A percentile compares a stretch with the other conserved stretches of the same genome.
Conservation (phyloP, 2,113 vertebrate genomes). For the Lampris incognitus region DNA sequence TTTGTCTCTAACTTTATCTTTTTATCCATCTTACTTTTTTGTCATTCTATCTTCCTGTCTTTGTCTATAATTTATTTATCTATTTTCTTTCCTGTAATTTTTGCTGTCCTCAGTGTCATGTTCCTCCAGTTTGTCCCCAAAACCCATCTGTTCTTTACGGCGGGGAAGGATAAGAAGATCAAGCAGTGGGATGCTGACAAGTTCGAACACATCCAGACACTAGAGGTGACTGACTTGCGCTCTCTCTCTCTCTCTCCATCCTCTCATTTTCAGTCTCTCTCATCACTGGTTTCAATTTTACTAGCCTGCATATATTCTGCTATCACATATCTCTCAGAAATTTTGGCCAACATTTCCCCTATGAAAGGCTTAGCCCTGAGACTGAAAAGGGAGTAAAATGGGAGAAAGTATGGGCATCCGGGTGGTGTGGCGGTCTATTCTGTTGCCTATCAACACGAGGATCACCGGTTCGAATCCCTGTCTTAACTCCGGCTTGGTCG, state of each 20-base stretch:
- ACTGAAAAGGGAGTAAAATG: too few species aligned
- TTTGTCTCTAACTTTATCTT: neutral
- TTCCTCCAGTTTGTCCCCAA: constrained; percentile 94
- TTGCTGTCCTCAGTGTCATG: constrained; percentile 89
- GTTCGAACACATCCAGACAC: constrained; percentile 93
- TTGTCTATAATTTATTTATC: too few species aligned
- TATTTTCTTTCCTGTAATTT: neutral
- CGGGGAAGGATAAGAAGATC: constrained; percentile 94
- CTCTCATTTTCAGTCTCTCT: neutral
- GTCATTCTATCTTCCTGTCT: constrained; percentile 23
- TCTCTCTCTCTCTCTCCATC: neutral
- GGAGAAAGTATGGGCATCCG: too few species aligned
- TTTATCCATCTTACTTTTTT: neutral
- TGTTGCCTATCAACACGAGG: too few species aligned
- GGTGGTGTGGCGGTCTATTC: too few species aligned
- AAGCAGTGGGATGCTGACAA: constrained; percentile 99
- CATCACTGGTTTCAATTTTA: neutral
- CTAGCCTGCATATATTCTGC: too few species aligned
- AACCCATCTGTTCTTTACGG: constrained; percentile 98
- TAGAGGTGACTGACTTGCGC: constrained; percentile 86
- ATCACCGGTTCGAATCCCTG: too few species aligned
- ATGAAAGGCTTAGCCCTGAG: too few species aligned
- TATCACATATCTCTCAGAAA: too few species aligned
- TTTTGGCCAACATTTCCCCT: too few species aligned
- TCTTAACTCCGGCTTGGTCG: too few species aligned